Evolutionary conservation across 1,140 invertebrate species (phyloP), one percentile per base, ranked within the genome.

Genomic region (Grapholita molesta): DNA sequence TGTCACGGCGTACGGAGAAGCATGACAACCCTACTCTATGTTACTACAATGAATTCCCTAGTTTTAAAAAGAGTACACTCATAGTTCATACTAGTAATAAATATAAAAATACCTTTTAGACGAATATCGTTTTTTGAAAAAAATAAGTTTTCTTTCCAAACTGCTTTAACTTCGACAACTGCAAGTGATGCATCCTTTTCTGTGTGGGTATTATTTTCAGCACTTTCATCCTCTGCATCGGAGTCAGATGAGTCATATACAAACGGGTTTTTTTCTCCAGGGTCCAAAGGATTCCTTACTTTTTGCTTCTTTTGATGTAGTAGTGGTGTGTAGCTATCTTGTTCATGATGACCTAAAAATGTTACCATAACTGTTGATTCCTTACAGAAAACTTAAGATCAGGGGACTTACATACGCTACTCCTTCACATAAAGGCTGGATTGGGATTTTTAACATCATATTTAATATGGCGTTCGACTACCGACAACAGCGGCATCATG

Each of bases 201-300:
- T 66, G 71, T 64, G 32, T 64, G 15, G 64, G 64, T 42, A 70
- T 66, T 72, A 71, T 70, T 77, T 61, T 69, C 21, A 75, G 77
- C 70, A 67, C 72, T 74, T 33, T 80, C 74, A 24, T 86, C 77
- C 67, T 87, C 84, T 75, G 90, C 86, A 72, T 94, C 93, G 61
- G 92, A 90, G 69, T 94, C 94, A 23, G 94, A 94, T 67, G 94
- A 94, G 79, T 95, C 94, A 82, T 94, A 94, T n/a, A 93, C 90
- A 83, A 94, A 95, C 9, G 93, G 92, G 83, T 94, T 94, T 76
- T 88, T 91, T 76, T 84, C 81, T 67, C 80, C 77, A n/a, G 74
- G 84, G 66, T 91, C 82, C 6, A 91, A 64, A 11, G 88, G 86
- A 71, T 93, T 87, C 76, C 84, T 88, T 8, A 88, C 72, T 85